Evolutionary conservation across 2,797 vertebrate species (phyloP).

Genomic region (Chiloscyllium punctatum): DNA sequence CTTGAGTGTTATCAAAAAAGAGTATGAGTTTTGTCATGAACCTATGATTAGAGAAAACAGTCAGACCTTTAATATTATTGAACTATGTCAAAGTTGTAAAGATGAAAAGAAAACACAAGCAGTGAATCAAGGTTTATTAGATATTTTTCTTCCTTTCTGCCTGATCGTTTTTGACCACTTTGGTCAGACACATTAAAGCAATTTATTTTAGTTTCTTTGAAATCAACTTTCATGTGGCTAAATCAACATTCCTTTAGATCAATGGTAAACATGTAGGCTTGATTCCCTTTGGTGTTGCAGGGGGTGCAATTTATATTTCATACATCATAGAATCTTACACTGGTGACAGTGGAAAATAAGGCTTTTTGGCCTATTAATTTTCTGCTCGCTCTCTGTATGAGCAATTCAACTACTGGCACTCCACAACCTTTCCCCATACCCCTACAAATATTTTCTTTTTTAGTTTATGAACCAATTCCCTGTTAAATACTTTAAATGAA

Average conservation of each 20-base stretch:
- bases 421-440: too few relatives aligned
- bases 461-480: too few relatives aligned
- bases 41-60: background rate
- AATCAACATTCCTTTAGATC: background rate
- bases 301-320: background rate
- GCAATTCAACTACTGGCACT: too few relatives aligned
- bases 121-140: background rate
- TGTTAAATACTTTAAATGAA: too few relatives aligned
- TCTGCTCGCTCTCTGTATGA: too few relatives aligned
- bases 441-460: too few relatives aligned
- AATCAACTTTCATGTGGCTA: background rate
- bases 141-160: background rate
- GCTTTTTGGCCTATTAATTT: too few relatives aligned
- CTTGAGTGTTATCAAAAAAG: background rate
- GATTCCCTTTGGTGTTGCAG: background rate
- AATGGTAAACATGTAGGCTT: background rate
- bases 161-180: background rate
- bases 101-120: background rate
- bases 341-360: too few relatives aligned
- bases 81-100: background rate
- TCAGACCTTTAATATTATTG: background rate
- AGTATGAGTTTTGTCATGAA: background rate
- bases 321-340: too few relatives aligned
- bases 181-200: background rate
- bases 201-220: background rate